phyloP scores from a whole-genome alignment of 2,888 invertebrate genomes.

The Colletes collaris region DNA sequence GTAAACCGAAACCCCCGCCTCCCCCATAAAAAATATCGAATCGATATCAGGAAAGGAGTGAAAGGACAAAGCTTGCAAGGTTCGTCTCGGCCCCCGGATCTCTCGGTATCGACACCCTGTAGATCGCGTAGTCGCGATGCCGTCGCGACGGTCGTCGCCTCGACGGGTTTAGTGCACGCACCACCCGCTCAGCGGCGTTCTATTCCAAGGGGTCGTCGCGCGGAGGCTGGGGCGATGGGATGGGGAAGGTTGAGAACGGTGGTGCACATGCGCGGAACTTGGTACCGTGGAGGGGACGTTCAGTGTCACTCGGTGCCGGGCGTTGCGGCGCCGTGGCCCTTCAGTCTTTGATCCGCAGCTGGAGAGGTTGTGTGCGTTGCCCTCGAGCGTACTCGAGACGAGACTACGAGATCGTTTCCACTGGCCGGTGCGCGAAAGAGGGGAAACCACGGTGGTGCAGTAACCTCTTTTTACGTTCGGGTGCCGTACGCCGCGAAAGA shows the following conservation, averaged over 20 bases:
- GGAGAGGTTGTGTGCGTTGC: constrained; percentile 65
- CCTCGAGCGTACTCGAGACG: constrained; percentile 33
- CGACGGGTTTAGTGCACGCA: constrained; percentile 58
- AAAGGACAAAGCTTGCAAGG: too few relatives aligned
- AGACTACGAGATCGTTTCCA: constrained; percentile 12
- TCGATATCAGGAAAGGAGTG: too few relatives aligned
- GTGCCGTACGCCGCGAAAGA: too few relatives aligned
- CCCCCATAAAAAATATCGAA: too few relatives aligned
- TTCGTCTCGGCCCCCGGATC: too few relatives aligned
- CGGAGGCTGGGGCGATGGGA: constrained; percentile 29
- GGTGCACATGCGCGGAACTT: constrained; percentile 67
- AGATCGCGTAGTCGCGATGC: too few relatives aligned
- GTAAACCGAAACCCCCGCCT: too few relatives aligned
- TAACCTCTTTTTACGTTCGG: constrained; percentile 24
- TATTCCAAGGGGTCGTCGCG: constrained; percentile 57
- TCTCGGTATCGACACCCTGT: too few relatives aligned
- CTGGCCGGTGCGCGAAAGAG: constrained; percentile 35
- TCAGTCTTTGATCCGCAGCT: constrained; percentile 78
- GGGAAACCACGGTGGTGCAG: constrained; percentile 30
- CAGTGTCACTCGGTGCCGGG: constrained; percentile 81
- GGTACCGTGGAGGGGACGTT: constrained; percentile 66
- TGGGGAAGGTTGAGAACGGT: constrained; percentile 25
- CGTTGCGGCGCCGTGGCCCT: constrained; percentile 77
- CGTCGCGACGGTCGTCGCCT: background rate
- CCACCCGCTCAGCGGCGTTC: constrained; percentile 72